These are phyloP conservation scores for Drosophila nr. perissopoda DNA, from an alignment of 2,888 invertebrate species.

Conservation along the genomic window DNA sequence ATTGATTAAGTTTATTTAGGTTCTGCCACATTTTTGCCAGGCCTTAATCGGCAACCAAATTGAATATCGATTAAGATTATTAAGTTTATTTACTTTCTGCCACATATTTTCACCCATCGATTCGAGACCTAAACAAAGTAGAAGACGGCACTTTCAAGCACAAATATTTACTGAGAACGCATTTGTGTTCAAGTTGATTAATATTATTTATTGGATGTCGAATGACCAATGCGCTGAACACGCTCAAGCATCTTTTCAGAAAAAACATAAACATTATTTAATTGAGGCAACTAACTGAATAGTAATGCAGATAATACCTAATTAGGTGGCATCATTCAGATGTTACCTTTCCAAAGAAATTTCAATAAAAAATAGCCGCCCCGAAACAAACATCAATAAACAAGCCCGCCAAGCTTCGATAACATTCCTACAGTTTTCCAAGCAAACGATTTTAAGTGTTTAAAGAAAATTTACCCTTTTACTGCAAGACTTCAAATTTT, in stretches of 20 bases:
- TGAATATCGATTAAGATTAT: neutral
- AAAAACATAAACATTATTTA: neutral
- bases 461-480: neutral
- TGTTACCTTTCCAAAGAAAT: neutral
- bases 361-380: neutral
- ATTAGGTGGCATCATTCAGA: neutral
- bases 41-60: neutral
- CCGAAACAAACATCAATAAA: neutral
- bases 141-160: neutral
- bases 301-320: neutral
- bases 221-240: neutral
- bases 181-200: neutral
- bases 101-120: neutral
- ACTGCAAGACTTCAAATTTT: neutral
- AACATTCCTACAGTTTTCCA: neutral
- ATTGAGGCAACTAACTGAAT: neutral
- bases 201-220: neutral
- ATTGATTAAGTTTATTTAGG: neutral
- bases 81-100: neutral
- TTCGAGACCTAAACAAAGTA: neutral
- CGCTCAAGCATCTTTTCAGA: neutral
- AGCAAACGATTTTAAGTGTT: slow-evolving; percentile 1
- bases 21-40: neutral
- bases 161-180: neutral
- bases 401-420: neutral